These are phyloP conservation scores for Cetoscarus ocellatus DNA, from an alignment of 2,797 vertebrate species.

Conservation along the genomic window DNA sequence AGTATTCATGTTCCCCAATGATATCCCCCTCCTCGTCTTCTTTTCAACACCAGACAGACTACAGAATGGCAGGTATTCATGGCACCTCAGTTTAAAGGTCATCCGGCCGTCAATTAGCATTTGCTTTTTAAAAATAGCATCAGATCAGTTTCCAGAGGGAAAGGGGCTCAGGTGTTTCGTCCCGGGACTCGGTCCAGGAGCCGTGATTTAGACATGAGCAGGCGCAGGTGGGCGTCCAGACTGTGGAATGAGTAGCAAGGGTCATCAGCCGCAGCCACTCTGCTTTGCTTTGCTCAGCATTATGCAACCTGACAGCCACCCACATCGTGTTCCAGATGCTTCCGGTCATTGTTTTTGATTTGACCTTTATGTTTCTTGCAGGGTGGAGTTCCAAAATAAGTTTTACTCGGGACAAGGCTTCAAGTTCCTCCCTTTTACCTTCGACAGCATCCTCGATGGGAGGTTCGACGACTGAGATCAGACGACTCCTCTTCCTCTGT, in stretches of 20 bases:
- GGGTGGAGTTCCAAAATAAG: slow-evolving; percentile 99
- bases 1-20: not conserved
- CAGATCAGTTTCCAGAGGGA: slow-evolving; percentile 61
- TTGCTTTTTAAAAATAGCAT: slow-evolving; percentile 69
- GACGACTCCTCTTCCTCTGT: not conserved
- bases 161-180: slow-evolving; percentile 49
- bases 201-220: not conserved
- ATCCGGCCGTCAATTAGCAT: slow-evolving; percentile 42
- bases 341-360: slow-evolving; percentile 14
- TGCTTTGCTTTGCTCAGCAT: slow-evolving; percentile 32
- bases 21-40: not conserved
- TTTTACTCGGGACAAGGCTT: slow-evolving; percentile 96
- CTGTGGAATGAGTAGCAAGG: slow-evolving; percentile 59
- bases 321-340: not conserved
- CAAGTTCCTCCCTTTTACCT: slow-evolving; percentile 96
- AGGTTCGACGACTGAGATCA: slow-evolving; percentile 88
- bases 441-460: slow-evolving; percentile 93
- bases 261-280: slow-evolving; percentile 23
- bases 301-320: slow-evolving; percentile 5
- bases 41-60: slow-evolving; percentile 22
- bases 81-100: slow-evolving; percentile 65
- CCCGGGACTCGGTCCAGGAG: slow-evolving; percentile 14
- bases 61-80: slow-evolving; percentile 36
- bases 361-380: slow-evolving; percentile 58
- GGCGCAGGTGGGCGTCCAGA: slow-evolving; percentile 20